These are phyloP conservation scores for Phyllotis vaccarum DNA, from an alignment of 2,797 vertebrate genomes.

Conservation along the genomic window DNA sequence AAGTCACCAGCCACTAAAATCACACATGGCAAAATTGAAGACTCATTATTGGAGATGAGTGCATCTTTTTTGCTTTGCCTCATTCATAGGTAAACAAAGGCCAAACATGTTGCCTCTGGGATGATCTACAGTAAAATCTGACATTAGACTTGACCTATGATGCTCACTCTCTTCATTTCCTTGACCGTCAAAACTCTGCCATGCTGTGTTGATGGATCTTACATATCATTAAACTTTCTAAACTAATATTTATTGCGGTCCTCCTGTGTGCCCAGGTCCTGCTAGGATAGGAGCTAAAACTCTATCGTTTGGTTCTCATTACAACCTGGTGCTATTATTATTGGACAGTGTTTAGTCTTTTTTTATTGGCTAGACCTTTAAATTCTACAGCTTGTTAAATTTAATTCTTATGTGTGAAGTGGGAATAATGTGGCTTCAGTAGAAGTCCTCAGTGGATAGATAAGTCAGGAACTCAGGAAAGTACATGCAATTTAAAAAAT, in stretches of 20 bases:
- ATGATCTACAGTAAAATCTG: not conserved
- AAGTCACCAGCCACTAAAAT: not conserved
- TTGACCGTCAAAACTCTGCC: not conserved
- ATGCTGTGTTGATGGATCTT: not conserved
- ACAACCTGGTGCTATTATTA: not conserved
- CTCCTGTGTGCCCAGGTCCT: not conserved
- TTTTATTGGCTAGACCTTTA: not conserved
- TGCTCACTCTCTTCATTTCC: not conserved
- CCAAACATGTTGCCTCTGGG: not conserved
- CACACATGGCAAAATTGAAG: not conserved
- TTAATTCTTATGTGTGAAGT: not conserved
- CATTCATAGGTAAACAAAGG: not conserved
- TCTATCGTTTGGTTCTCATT: not conserved
- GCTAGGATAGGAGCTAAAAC: rapidly evolving
- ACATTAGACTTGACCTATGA: no score
- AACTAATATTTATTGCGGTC: not conserved
- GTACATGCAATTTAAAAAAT: not conserved
- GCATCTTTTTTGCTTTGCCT: not conserved
- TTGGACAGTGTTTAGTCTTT: not conserved
- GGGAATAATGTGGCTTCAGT: not conserved
- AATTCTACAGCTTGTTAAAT: constrained; percentile 28
- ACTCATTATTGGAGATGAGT: not conserved
- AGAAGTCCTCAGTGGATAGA: not conserved
- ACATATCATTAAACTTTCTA: not conserved
- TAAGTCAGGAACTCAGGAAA: not conserved